A percentile compares a stretch with the other conserved stretches of the same genome.
These are phyloP conservation scores for Punctoribates punctum DNA, from an alignment of 2,888 invertebrate species.

Conservation along the genomic window DNA sequence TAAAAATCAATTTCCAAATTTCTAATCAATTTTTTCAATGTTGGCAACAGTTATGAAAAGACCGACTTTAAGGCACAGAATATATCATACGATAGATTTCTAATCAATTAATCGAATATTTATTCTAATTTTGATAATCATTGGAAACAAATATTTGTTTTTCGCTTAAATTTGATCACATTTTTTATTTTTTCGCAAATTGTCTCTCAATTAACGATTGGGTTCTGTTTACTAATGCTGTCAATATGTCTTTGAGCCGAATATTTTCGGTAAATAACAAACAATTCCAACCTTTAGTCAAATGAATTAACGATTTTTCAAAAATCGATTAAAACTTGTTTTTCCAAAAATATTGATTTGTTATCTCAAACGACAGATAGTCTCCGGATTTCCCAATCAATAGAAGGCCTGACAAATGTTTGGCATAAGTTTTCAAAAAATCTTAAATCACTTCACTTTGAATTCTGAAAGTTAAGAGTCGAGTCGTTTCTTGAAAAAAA, in stretches of 20 bases:
- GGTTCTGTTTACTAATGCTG: too few relatives aligned
- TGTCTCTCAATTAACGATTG: too few relatives aligned
- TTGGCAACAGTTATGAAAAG: too few relatives aligned
- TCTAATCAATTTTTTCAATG: too few relatives aligned
- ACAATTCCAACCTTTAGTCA: conserved; percentile 2
- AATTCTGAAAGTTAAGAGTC: neutral
- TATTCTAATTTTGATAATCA: too few relatives aligned
- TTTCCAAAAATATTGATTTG: neutral
- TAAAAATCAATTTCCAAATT: too few relatives aligned
- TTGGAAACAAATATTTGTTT: too few relatives aligned
- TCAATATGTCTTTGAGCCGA: neutral
- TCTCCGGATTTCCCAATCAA: conserved; percentile 25
- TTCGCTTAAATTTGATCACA: too few relatives aligned
- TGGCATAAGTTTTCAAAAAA: conserved; percentile 24
- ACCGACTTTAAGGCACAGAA: too few relatives aligned
- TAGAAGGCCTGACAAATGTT: neutral
- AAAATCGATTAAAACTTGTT: neutral
- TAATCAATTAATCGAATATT: too few relatives aligned
- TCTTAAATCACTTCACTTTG: neutral
- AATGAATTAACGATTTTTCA: neutral
- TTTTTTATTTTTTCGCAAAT: too few relatives aligned
- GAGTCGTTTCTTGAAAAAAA: neutral
- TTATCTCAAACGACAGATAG: neutral
- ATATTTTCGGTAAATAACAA: neutral
- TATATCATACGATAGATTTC: too few relatives aligned